phyloP scores from a whole-genome alignment of 2,888 invertebrate genomes.

The Nowickia ferox region DNA sequence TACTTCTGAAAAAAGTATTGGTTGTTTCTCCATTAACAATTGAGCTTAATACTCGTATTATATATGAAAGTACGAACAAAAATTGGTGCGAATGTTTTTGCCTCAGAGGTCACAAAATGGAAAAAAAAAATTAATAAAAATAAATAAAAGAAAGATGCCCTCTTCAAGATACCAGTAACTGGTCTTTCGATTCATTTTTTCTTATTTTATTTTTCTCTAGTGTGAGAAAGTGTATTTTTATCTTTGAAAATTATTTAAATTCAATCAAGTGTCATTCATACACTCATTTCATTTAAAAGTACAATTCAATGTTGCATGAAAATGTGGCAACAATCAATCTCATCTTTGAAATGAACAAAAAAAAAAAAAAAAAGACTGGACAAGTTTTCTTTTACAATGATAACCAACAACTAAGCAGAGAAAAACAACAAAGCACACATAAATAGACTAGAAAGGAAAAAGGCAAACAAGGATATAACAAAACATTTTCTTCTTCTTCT shows the following conservation, averaged over 20 bases:
- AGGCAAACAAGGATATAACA: constrained; percentile 43
- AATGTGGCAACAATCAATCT: constrained; percentile 62
- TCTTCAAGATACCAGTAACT: constrained; percentile 38
- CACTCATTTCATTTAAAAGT: constrained; percentile 17
- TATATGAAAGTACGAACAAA: not conserved
- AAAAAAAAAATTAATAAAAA: too few relatives aligned
- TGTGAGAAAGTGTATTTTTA: constrained; percentile 61
- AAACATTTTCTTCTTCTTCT: not conserved
- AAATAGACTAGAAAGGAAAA: constrained; percentile 36
- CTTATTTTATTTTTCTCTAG: not conserved
- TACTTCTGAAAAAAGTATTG: too few relatives aligned
- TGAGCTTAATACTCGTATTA: not conserved
- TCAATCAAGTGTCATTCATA: constrained; percentile 66
- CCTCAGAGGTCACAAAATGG: constrained; percentile 7
- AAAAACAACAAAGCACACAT: not conserved
- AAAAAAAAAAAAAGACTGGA: constrained; percentile 30
- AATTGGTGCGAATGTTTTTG: constrained; percentile 47
- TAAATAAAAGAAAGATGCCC: not conserved
- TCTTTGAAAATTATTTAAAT: constrained; percentile 55
- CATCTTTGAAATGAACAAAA: constrained; percentile 39
- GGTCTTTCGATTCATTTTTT: constrained; percentile 9
- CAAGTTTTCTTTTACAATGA: constrained; percentile 59
- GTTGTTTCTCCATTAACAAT: too few relatives aligned
- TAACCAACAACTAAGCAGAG: constrained; percentile 24
- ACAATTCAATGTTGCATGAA: constrained; percentile 56